These are phyloP conservation scores for Aurelia aurita complex sp. Pacific DNA, from an alignment of 30 jellyfish, hydroid and myxozoan species.

Conservation along the genomic window DNA sequence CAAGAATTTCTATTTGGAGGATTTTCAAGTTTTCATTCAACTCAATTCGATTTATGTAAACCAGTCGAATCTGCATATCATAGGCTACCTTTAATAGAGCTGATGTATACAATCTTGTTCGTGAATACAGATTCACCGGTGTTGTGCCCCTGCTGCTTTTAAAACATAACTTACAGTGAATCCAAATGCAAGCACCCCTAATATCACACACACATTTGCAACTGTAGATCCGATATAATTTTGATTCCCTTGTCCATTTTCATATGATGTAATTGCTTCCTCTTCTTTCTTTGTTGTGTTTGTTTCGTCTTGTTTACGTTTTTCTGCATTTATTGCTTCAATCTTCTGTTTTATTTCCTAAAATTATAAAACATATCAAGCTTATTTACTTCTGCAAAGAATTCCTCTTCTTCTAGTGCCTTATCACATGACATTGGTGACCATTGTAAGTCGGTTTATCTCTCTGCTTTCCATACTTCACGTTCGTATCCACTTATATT, in stretches of 20 bases:
- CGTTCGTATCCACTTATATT: no score
- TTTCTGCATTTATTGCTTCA: constrained; percentile 58
- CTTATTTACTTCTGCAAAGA: not conserved
- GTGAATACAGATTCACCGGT: constrained; percentile 12
- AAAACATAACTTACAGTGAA: constrained; percentile 92
- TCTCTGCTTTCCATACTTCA: no score
- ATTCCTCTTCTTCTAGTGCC: no score
- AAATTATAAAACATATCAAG: not conserved
- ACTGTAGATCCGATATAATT: constrained; percentile 87
- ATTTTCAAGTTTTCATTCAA: no score
- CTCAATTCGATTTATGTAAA: no score
- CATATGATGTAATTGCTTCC: not conserved
- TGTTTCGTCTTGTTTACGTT: constrained; percentile 32
- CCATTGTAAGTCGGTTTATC: no score
- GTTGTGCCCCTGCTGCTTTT: constrained; percentile 83
- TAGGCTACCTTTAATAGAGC: no score
- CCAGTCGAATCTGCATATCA: no score
- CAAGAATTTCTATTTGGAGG: no score
- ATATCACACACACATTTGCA: constrained; percentile 93
- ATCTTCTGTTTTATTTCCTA: constrained; percentile 72
- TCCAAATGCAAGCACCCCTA: constrained; percentile 97
- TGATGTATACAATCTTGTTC: no score
- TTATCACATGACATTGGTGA: no score
- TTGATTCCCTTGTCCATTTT: constrained; percentile 25
- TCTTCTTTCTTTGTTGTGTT: not conserved